Percentiles rank a stretch among this genome's conserved stretches.
These are phyloP conservation scores for Hippopotamyrus pictus DNA, from an alignment of 2,797 vertebrate species.

Conservation along the genomic window DNA sequence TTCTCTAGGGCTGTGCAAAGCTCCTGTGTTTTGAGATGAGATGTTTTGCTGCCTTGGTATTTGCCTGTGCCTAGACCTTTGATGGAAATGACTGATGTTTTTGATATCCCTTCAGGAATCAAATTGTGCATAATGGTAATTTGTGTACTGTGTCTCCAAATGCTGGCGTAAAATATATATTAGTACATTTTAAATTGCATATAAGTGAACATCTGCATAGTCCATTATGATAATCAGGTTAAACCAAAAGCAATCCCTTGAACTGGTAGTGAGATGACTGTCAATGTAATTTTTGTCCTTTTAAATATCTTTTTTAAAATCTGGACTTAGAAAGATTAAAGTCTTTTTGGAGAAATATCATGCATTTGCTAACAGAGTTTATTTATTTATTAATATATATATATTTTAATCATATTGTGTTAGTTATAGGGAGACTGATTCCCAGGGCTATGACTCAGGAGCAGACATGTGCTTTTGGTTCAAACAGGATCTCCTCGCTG, in stretches of 20 bases:
- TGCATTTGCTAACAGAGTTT: neutral
- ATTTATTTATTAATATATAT: neutral
- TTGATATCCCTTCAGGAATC: neutral
- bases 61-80: neutral
- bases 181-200: neutral
- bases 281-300: neutral
- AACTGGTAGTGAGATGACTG: neutral
- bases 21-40: neutral
- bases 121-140: neutral
- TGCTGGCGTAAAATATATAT: neutral
- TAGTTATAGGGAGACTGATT: neutral
- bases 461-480: neutral
- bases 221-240: neutral
- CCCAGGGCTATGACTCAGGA: neutral
- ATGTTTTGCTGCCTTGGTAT: neutral
- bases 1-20: neutral
- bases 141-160: neutral
- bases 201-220: neutral
- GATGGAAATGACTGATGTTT: neutral
- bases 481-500: neutral
- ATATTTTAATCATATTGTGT: neutral
- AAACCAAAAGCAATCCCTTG: neutral
- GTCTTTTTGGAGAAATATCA: neutral
- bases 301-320: neutral
- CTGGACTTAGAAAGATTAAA: neutral